Conservation (phyloP, 2,888 invertebrate species). For the Tachystola acroxantha region DNA sequence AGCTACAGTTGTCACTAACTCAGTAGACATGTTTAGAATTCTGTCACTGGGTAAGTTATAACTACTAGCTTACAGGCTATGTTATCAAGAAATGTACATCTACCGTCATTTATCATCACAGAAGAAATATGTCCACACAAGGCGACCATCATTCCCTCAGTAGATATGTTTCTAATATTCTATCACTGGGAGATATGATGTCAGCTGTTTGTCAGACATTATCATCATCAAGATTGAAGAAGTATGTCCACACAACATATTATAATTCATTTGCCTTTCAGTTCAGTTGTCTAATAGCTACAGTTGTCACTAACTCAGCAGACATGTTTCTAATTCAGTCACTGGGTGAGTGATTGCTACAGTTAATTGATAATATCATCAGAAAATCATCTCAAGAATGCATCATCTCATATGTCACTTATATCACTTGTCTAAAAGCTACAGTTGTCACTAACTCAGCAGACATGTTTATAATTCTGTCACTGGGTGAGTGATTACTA, state of each 20-base stretch:
- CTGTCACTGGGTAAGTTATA: background rate
- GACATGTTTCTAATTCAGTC: constrained; percentile 13
- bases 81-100: background rate
- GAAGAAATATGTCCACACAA: too few species aligned
- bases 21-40: background rate
- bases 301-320: constrained; percentile 16
- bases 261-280: too few species aligned
- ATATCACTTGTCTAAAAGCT: constrained; percentile 1
- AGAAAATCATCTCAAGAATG: background rate
- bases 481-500: constrained; percentile 16
- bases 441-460: constrained; percentile 21
- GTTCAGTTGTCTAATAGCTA: background rate
- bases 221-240: too few species aligned
- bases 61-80: constrained; percentile 3
- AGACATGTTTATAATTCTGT: constrained; percentile 11
- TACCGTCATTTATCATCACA: background rate
- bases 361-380: constrained; percentile 5
- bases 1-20: background rate
- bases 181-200: constrained; percentile 13
- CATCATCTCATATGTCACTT: too few species aligned
- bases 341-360: constrained; percentile 18
- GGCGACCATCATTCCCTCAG: constrained; percentile 23
- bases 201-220: background rate
- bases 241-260: too few species aligned
- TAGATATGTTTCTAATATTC: constrained; percentile 12